These are phyloP conservation scores for Diarsia mendica DNA, from an alignment of 2,888 invertebrate genomes.

Conservation along the genomic window DNA sequence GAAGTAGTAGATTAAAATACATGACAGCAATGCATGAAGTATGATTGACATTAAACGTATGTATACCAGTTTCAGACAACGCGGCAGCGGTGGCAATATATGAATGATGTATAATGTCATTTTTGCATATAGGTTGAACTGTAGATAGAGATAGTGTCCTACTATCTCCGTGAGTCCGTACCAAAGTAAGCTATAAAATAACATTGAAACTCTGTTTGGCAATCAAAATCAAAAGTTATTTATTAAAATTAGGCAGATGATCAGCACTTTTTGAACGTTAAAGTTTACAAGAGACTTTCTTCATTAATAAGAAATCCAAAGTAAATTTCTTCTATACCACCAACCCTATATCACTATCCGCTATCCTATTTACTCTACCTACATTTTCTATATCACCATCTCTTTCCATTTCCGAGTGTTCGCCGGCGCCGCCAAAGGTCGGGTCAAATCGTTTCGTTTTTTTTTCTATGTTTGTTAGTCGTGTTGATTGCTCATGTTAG, in stretches of 20 bases:
- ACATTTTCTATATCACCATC: slow-evolving; percentile 58
- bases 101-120: not conserved
- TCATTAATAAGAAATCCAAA: not conserved
- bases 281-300: not conserved
- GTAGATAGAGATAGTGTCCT: too few relatives aligned
- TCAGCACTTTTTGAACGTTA: too few relatives aligned
- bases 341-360: slow-evolving; percentile 55
- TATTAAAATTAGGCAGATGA: too few relatives aligned
- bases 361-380: slow-evolving; percentile 64
- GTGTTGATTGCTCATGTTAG: slow-evolving; percentile 83
- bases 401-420: slow-evolving; percentile 67
- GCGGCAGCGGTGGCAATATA: not conserved
- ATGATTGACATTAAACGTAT: slow-evolving; percentile 30
- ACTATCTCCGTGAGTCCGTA: too few relatives aligned
- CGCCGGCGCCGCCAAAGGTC: slow-evolving; percentile 87
- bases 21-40: not conserved
- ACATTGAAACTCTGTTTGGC: not conserved
- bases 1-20: slow-evolving; percentile 19
- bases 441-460: slow-evolving; percentile 87
- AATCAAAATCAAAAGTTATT: not conserved
- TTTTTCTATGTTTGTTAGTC: slow-evolving; percentile 80
- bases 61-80: slow-evolving; percentile 10
- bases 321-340: slow-evolving; percentile 23
- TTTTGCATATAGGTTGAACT: not conserved
- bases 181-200: not conserved